Percentiles rank a stretch among this genome's conserved stretches.
These are phyloP conservation scores for Heliconius charithonia DNA, from an alignment of 2,888 invertebrate genomes.

Conservation along the genomic window DNA sequence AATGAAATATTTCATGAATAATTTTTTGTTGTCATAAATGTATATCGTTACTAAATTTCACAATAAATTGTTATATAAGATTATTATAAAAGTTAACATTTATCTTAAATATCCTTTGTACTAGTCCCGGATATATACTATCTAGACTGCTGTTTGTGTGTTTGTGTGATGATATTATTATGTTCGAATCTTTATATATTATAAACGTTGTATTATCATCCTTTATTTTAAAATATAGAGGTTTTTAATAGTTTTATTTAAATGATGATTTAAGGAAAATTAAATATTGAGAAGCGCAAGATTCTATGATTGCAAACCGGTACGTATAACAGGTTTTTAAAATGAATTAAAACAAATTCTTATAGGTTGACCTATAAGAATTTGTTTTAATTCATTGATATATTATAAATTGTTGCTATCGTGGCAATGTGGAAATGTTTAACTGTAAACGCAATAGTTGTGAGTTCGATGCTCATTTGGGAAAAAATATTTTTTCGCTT, in stretches of 20 bases:
- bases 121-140: no score
- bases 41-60: no score
- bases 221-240: not conserved
- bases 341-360: not conserved
- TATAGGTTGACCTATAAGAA: not conserved
- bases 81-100: no score
- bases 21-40: no score
- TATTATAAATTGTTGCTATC: not conserved
- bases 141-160: no score
- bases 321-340: not conserved
- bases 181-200: no score
- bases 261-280: not conserved
- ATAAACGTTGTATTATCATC: no score
- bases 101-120: no score
- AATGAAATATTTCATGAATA: no score
- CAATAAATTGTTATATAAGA: no score
- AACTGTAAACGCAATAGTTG: not conserved
- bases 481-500: not conserved
- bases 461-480: not conserved
- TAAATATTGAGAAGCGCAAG: not conserved
- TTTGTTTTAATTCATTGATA: not conserved
- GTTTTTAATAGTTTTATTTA: not conserved
- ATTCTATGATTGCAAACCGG: not conserved
- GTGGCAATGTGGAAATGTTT: not conserved
- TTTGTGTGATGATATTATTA: no score